Conservation (phyloP, 1,140 invertebrate species). For the Halictus rubicundus region DNA sequence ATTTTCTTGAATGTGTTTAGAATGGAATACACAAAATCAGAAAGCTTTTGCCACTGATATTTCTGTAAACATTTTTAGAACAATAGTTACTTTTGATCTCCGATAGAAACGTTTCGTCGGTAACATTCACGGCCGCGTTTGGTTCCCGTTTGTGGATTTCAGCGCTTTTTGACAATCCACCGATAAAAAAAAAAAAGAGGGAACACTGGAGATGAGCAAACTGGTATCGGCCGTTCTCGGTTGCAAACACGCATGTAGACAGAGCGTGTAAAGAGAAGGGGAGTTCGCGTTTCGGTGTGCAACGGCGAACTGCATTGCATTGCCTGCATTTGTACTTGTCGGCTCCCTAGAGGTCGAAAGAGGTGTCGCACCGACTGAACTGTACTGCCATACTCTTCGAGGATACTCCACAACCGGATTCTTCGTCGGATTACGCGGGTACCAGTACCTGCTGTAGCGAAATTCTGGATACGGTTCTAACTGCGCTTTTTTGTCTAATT, state of each 20-base stretch:
- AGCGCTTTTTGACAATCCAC: constrained; percentile 15
- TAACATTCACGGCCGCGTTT: constrained; percentile 40
- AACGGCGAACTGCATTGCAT: neutral
- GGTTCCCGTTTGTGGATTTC: constrained; percentile 51
- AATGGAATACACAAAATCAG: no score
- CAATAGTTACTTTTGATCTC: no score
- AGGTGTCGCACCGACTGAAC: neutral
- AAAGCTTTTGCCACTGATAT: no score
- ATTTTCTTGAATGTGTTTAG: no score
- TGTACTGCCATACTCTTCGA: neutral
- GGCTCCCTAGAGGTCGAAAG: neutral
- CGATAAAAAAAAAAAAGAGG: constrained; percentile 3
- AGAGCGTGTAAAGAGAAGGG: neutral
- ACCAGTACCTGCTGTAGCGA: neutral
- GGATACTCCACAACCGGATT: neutral
- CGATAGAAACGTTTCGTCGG: no score
- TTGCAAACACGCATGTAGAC: neutral
- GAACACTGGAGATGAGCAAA: neutral
- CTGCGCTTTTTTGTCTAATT: neutral
- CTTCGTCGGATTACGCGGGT: neutral
- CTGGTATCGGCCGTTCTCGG: neutral
- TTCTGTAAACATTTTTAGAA: no score
- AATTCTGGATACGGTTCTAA: neutral
- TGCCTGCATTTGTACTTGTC: neutral
- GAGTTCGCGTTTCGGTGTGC: neutral